Evolutionary conservation across 1,140 invertebrate species (phyloP).

Genomic region (Pristionchus pacificus): DNA sequence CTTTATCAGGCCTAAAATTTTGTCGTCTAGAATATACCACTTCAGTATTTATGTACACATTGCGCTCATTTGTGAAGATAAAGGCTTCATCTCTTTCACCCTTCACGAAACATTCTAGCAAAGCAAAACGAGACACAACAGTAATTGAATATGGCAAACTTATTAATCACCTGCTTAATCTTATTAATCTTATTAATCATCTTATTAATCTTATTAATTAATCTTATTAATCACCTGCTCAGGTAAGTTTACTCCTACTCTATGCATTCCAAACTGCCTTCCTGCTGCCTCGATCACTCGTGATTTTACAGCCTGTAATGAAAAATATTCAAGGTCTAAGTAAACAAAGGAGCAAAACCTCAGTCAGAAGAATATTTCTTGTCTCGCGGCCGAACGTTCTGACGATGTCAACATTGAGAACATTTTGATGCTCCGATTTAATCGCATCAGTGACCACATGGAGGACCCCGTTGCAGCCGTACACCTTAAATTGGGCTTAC

Average conservation of each 20-base stretch:
- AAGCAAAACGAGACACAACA: too few species aligned
- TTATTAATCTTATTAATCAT: too few species aligned
- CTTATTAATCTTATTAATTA: too few species aligned
- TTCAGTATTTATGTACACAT: too few species aligned
- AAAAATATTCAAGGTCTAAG: too few species aligned
- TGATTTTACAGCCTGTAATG: neutral
- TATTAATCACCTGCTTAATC: too few species aligned
- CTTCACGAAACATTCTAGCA: too few species aligned
- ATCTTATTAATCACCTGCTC: neutral
- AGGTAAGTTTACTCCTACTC: neutral
- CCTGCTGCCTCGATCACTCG: neutral
- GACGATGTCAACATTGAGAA: constrained; percentile 22
- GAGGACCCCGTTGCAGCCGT: constrained; percentile 23
- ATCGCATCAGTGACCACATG: constrained; percentile 21
- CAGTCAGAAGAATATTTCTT: constrained; percentile 32
- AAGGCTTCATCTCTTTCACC: neutral
- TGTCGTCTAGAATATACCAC: too few species aligned
- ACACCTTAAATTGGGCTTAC: constrained; percentile 23
- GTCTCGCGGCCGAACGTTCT: constrained; percentile 17
- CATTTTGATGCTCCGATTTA: constrained; percentile 14
- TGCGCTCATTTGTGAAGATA: neutral
- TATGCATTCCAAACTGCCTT: neutral
- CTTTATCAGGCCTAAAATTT: too few species aligned
- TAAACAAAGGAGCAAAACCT: constrained; percentile 3
- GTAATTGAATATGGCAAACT: too few species aligned